A percentile compares a stretch with the other conserved stretches of the same genome.
Evolutionary conservation across 2,888 invertebrate species (phyloP).

Genomic region (Brenthis daphne): DNA sequence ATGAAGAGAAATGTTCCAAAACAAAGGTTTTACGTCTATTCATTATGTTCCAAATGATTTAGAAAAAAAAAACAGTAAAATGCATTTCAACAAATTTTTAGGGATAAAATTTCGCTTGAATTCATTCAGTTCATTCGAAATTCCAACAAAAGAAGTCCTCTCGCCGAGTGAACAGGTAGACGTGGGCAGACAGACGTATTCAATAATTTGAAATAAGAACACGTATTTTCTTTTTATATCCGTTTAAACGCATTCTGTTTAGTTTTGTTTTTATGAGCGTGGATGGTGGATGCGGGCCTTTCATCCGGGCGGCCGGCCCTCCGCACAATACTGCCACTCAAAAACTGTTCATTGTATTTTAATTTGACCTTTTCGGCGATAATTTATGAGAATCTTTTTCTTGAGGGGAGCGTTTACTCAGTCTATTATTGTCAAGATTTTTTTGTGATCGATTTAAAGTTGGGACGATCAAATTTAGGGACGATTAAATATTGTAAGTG

Average conservation of each 20-base stretch:
- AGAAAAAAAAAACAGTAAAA: constrained; percentile 28
- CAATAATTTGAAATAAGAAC: constrained; percentile 81
- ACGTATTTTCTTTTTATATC: constrained; percentile 80
- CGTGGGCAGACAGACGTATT: constrained; percentile 78
- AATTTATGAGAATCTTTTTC: constrained; percentile 78
- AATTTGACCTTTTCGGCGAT: constrained; percentile 82
- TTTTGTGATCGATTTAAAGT: constrained; percentile 67
- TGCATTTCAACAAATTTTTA: constrained; percentile 39
- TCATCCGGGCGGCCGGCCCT: constrained; percentile 65
- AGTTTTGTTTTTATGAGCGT: constrained; percentile 79
- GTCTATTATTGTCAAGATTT: constrained; percentile 73
- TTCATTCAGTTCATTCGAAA: constrained; percentile 64
- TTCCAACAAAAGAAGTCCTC: constrained; percentile 62
- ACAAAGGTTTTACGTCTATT: constrained; percentile 20
- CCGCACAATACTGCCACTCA: constrained; percentile 81
- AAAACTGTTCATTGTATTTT: constrained; percentile 82
- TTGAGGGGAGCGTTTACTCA: constrained; percentile 73
- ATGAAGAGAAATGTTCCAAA: constrained; percentile 9
- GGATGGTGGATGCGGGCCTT: constrained; percentile 71
- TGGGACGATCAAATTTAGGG: constrained; percentile 51
- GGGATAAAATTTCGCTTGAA: constrained; percentile 54
- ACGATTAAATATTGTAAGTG: constrained; percentile 37
- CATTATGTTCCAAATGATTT: constrained; percentile 20
- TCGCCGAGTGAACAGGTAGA: constrained; percentile 68
- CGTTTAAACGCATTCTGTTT: constrained; percentile 80